Evolutionary conservation across 2,888 invertebrate species (phyloP).

Genomic region (Cryptus armator): DNA sequence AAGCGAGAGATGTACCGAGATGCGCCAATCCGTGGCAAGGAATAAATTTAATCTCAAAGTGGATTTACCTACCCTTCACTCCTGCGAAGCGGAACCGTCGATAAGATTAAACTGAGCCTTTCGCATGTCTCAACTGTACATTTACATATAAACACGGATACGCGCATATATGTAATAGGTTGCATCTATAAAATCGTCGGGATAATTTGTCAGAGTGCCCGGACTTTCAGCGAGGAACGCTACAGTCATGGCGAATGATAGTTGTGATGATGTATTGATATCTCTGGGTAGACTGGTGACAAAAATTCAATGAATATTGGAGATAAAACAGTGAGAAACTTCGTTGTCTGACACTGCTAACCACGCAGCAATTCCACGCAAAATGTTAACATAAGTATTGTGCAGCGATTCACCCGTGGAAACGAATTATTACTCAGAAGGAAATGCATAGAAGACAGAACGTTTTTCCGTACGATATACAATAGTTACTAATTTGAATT

Average conservation of each 20-base stretch:
- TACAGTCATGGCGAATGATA: neutral
- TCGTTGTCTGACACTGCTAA: neutral
- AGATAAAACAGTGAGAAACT: neutral
- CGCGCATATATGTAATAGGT: slow-evolving; percentile 19
- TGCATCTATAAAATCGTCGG: slow-evolving; percentile 39
- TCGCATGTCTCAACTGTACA: slow-evolving; percentile 35
- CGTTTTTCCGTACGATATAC: too few relatives aligned
- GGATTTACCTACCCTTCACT: slow-evolving; percentile 72
- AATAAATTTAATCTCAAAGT: slow-evolving; percentile 78
- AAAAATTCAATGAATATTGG: neutral
- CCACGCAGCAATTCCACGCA: too few relatives aligned
- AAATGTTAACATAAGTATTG: too few relatives aligned
- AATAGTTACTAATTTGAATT: too few relatives aligned
- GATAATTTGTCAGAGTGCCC: slow-evolving; percentile 25
- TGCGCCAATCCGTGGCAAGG: slow-evolving; percentile 70
- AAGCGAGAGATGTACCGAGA: slow-evolving; percentile 46
- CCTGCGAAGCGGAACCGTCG: slow-evolving; percentile 51
- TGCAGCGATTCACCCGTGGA: too few relatives aligned
- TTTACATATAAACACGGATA: slow-evolving; percentile 42
- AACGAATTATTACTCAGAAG: too few relatives aligned
- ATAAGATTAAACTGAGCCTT: slow-evolving; percentile 59
- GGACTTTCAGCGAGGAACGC: neutral
- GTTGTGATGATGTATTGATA: neutral
- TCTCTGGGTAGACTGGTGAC: neutral
- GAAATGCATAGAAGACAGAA: too few relatives aligned